These are phyloP conservation scores for Arctocebus calabarensis DNA, from an alignment of 2,797 vertebrate genomes.

Conservation along the genomic window DNA sequence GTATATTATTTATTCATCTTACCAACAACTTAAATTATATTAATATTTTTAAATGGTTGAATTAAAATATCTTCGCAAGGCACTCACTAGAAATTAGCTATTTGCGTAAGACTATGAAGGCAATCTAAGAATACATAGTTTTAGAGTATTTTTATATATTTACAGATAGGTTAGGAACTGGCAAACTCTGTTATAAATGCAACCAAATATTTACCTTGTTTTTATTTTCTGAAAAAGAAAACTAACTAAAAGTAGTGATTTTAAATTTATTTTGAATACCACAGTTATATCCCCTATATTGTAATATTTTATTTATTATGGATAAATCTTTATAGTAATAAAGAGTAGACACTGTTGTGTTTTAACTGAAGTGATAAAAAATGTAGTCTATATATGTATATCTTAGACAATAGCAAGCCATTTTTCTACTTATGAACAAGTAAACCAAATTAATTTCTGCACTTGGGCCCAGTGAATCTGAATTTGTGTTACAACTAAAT, in stretches of 20 bases:
- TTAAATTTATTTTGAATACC: slow-evolving; percentile 38
- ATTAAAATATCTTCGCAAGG: slow-evolving; percentile 35
- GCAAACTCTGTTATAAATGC: neutral
- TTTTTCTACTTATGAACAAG: slow-evolving; percentile 8
- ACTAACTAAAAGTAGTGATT: neutral
- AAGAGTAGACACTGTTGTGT: neutral
- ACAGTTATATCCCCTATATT: neutral
- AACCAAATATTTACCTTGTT: slow-evolving; percentile 27
- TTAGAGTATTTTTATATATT: neutral
- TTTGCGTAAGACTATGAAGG: neutral
- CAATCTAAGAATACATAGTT: slow-evolving; percentile 25
- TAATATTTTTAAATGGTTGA: neutral
- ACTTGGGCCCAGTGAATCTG: neutral
- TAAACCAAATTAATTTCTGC: slow-evolving; percentile 40
- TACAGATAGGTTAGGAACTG: neutral
- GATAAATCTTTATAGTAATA: neutral
- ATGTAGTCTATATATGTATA: neutral
- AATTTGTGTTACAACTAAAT: neutral
- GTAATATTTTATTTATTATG: neutral
- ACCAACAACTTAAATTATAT: slow-evolving; percentile 7
- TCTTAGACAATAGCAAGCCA: neutral
- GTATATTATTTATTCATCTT: neutral
- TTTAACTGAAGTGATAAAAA: slow-evolving; percentile 31
- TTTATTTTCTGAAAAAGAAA: neutral
- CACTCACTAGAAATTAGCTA: slow-evolving; percentile 15